Conservation (phyloP, 2,113 vertebrate species). For the Oceanites oceanicus region DNA sequence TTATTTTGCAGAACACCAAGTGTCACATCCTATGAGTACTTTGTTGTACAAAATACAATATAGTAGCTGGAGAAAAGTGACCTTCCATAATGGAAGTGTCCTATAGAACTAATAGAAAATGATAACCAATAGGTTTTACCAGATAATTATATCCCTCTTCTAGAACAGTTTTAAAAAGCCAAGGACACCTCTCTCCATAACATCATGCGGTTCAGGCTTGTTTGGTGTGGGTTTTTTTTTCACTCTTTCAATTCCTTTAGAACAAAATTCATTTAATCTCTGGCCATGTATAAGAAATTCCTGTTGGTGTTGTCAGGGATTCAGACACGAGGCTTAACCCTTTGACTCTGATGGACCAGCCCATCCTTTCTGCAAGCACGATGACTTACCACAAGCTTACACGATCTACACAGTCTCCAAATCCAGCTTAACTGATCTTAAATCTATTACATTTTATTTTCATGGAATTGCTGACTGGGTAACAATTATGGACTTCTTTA, state of each 20-base stretch:
- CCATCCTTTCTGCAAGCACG: not conserved
- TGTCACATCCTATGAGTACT: constrained; percentile 35
- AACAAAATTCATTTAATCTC: not conserved
- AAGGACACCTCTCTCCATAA: constrained; percentile 25
- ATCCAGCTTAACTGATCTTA: not conserved
- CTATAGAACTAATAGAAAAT: constrained; percentile 60
- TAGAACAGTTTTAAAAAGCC: constrained; percentile 16
- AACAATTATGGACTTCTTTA: not conserved
- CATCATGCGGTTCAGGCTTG: not conserved
- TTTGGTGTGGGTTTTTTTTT: not conserved
- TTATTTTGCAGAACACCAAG: constrained; percentile 24
- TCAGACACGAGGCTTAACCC: not conserved
- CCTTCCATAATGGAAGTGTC: constrained; percentile 65
- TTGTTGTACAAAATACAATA: constrained; percentile 21
- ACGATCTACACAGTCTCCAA: not conserved
- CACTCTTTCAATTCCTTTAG: not conserved
- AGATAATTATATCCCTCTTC: constrained; percentile 55
- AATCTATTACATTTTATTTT: not conserved
- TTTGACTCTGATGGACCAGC: not conserved
- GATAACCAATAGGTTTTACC: constrained; percentile 55
- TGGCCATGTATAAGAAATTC: not conserved
- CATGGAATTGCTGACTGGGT: not conserved
- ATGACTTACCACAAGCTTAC: not conserved
- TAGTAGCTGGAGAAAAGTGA: constrained; percentile 47
- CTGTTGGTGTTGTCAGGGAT: accelerated